Base-by-base conservation (phyloP, 2,888 invertebrate species). In the Dyspetes luteomarginatus region DNA sequence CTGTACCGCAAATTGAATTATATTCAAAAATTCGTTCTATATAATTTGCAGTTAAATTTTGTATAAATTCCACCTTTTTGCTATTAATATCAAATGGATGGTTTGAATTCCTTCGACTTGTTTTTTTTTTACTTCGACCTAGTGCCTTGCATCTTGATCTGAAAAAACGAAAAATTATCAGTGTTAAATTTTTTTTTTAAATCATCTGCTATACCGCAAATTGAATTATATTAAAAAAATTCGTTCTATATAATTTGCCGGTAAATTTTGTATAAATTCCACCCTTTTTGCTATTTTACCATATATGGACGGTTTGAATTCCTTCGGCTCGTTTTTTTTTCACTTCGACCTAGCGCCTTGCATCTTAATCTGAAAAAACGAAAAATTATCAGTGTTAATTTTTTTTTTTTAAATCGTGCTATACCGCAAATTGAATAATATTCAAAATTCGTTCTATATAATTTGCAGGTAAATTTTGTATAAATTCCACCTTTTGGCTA, bases 241-340 rank as follows among this genome's bases (percentile, higher is more conserved):
- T n/a, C n/a, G n/a, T n/a, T n/a, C n/a, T n/a, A n/a, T n/a, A 93
- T 87, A 41, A 89, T 79, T 75, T 92, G 89, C 7, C 91, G 68
- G 69, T 85, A 45, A 78, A 85, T 82, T 62, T 81, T 72, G 0
- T 48, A 58, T 58, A 0, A 24, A 64, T 76, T 69, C 64, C 60
- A 77, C 24, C 64, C 64, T 26, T 12, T 68, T 71, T 48, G 55
- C 48, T 17, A 17, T 17, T 22, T 4, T 56, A 24, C 22, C 15
- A 26, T 43, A 68, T 36, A 28, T 26, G 5, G 4, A 19, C 1
- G 41, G 12, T n/a, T 28, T 15, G 15, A 4, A 15, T 19, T 22
- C 9, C 4, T n/a, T 17, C n/a, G n/a, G n/a, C n/a, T n/a, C n/a
- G 24, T 30, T 4, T 72, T 22, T 55, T 41, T 55, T 68, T 28